Conservation (phyloP, 2,888 invertebrate species). For the Caenorhabditis virilis region DNA sequence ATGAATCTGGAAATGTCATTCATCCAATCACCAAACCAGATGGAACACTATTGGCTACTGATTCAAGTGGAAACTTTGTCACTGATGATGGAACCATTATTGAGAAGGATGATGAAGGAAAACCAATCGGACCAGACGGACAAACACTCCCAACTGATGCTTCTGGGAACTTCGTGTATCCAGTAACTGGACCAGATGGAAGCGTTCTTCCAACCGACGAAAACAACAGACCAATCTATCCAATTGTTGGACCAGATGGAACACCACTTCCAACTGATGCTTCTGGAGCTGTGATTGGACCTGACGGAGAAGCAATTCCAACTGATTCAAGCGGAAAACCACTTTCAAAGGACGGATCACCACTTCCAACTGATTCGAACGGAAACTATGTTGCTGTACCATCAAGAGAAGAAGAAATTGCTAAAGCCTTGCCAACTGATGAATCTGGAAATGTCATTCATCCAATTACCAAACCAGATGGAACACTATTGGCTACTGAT, state of each 20-base stretch:
- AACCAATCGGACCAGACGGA: constrained; percentile 31
- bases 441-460: constrained; percentile 23
- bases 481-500: constrained; percentile 22
- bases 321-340: constrained; percentile 21
- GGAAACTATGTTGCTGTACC: constrained; percentile 19
- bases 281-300: constrained; percentile 12
- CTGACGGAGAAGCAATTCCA: constrained; percentile 29
- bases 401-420: neutral
- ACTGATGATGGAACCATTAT: constrained; percentile 23
- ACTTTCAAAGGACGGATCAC: constrained; percentile 22
- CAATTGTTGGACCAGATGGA: constrained; percentile 47
- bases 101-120: constrained; percentile 34
- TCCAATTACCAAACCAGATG: constrained; percentile 35
- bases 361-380: constrained; percentile 35
- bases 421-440: constrained; percentile 21
- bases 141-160: constrained; percentile 37
- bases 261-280: constrained; percentile 44
- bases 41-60: constrained; percentile 24
- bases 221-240: constrained; percentile 5
- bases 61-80: constrained; percentile 26
- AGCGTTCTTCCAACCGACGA: constrained; percentile 26
- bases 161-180: constrained; percentile 34
- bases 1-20: constrained; percentile 26
- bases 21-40: constrained; percentile 29
- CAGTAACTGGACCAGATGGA: constrained; percentile 38